Base-by-base conservation (phyloP, 1,140 invertebrate genomes). In the Agrilus planipennis region DNA sequence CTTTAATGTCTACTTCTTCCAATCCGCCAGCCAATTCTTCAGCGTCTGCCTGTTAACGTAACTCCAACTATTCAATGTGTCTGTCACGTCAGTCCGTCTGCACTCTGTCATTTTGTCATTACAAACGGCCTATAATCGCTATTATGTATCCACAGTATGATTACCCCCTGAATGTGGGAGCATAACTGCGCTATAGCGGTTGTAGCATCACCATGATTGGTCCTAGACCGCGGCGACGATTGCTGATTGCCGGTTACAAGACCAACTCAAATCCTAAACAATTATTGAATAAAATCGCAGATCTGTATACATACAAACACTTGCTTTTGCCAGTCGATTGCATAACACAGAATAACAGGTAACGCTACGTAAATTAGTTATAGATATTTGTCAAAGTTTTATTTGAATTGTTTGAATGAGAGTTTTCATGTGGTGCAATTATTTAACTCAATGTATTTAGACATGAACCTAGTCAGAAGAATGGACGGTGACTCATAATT, bases 91-190 rank as follows among this genome's bases (percentile, higher is more conserved):
- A 55, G 39, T 52, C 35, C 39, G 39, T 52, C 41, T 37, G 37
- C 46, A 55, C 47, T 44, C 51, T 51, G 51, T 58, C 54, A 60
- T 60, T 60, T 60, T 57, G 54, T 60, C 57, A 60, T 58, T 60
- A 58, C 53, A 44, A 42, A 46, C 27, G 50, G 49, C 52, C 54
- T 57, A 57, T 57, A 47, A 55, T 50, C 53, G 46, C 41, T 52
- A 58, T 57, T 55, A 56, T 54, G 49, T 46, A 47, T 29, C 47
- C 47, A 39, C n/a, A n/a, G 37, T 39, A 42, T 44, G 39, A 47
- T 50, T 46, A 41, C 46, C 32, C n/a, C n/a, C n/a, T 28, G 34
- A 39, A 4, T 23, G 14, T 17, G n/a, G 16, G 23, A 20, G 35
- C 3, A n/a, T 16, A 12, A 9, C 30, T 32, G 22, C 16, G 21